These are phyloP conservation scores for Rhimphoctona megacephalus DNA, from an alignment of 2,888 invertebrate genomes.

Conservation along the genomic window DNA sequence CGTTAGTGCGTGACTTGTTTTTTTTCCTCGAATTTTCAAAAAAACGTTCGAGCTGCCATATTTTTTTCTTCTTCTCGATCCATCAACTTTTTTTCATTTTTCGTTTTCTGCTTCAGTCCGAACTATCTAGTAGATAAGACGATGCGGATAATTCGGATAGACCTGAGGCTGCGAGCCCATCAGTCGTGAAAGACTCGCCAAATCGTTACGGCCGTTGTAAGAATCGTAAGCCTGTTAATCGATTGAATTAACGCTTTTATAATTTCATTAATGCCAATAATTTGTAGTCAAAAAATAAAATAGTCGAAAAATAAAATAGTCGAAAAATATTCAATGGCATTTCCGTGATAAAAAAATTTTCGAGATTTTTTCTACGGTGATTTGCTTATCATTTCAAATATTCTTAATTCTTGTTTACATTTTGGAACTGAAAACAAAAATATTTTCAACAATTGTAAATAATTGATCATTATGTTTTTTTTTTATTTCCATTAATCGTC, in stretches of 20 bases:
- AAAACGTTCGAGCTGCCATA: slow-evolving; percentile 19
- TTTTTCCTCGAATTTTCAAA: slow-evolving; percentile 30
- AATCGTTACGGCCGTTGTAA: slow-evolving; percentile 75
- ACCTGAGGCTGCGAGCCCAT: slow-evolving; percentile 77
- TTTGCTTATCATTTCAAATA: background rate
- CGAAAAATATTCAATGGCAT: background rate
- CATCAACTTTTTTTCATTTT: slow-evolving; percentile 9
- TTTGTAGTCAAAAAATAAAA: background rate
- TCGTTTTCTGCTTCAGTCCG: slow-evolving; percentile 18
- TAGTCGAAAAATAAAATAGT: background rate
- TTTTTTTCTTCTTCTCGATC: slow-evolving; percentile 31
- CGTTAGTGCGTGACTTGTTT: slow-evolving; percentile 37
- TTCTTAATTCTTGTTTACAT: background rate
- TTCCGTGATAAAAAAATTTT: no score
- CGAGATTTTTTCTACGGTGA: no score
- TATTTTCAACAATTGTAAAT: background rate
- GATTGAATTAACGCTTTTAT: background rate
- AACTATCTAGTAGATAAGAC: slow-evolving; percentile 76
- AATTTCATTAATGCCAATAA: background rate
- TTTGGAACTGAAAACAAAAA: background rate
- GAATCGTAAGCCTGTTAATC: slow-evolving; percentile 78
- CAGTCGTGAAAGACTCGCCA: slow-evolving; percentile 75
- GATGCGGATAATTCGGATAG: slow-evolving; percentile 79
- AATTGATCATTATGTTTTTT: background rate
- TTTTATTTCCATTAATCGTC: background rate